These are phyloP conservation scores for Aphelenchoides bicaudatus DNA, from an alignment of 2,888 invertebrate species.

Conservation along the genomic window DNA sequence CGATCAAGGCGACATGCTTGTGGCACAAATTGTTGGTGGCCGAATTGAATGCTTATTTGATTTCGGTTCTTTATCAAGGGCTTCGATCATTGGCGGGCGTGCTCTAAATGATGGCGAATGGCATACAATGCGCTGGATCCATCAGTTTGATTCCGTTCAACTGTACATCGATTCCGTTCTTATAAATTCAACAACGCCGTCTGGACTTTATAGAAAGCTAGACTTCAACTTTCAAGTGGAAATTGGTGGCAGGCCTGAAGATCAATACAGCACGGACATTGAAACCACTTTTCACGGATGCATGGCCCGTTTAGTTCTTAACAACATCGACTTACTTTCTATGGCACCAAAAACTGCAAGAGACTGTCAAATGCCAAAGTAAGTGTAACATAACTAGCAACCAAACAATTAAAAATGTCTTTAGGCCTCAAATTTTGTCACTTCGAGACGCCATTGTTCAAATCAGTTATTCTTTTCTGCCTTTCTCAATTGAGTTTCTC, in stretches of 20 bases:
- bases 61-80: slow-evolving; percentile 45
- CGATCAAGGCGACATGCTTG: slow-evolving; percentile 55
- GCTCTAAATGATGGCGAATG: slow-evolving; percentile 57
- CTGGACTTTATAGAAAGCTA: slow-evolving; percentile 57
- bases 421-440: slow-evolving; percentile 42
- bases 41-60: slow-evolving; percentile 54
- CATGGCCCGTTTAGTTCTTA: slow-evolving; percentile 46
- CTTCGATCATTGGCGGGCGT: slow-evolving; percentile 47
- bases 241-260: slow-evolving; percentile 52
- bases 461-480: slow-evolving; percentile 56
- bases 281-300: slow-evolving; percentile 46
- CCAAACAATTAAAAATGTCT: slow-evolving; percentile 23
- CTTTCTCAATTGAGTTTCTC: slow-evolving; percentile 56
- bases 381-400: neutral
- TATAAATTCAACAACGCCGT: slow-evolving; percentile 51
- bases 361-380: slow-evolving; percentile 33
- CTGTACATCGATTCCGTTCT: slow-evolving; percentile 50
- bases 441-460: slow-evolving; percentile 39
- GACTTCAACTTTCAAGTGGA: slow-evolving; percentile 56
- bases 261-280: slow-evolving; percentile 50
- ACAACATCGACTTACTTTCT: slow-evolving; percentile 47
- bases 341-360: slow-evolving; percentile 42
- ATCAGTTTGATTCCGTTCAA: slow-evolving; percentile 58
- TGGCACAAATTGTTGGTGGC: slow-evolving; percentile 54
- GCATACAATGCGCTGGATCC: slow-evolving; percentile 57